Base-by-base conservation (phyloP, 2,797 vertebrate species). In the Vireo griseus region DNA sequence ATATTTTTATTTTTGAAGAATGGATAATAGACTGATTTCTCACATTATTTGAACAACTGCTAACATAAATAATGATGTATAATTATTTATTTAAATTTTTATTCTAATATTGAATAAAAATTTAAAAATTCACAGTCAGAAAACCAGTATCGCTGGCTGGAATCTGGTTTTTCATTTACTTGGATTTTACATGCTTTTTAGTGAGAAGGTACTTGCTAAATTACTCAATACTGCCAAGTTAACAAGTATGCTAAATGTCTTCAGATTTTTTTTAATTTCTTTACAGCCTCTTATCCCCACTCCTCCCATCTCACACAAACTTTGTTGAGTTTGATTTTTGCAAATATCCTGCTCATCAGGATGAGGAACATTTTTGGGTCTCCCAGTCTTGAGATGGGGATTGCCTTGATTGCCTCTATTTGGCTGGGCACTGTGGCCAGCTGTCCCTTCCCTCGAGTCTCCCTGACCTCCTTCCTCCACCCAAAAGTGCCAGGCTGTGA, bases 341-440 rank as follows among this genome's bases (percentile, higher is more conserved):
- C 40, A 91, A 82, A 73, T 51, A 39, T 9, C 5, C 26, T 75
- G 7, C 10, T 67, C 0, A 0, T 24, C 35, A 72, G 44, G 48
- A 59, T 13, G 6, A 40, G 11, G 19, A 72, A 17, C 0, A 0
- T 4, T 66, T 3, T 9, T 73, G 21, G 13, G 14, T 37, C 28
- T 94, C 44, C 6, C 13, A 47, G 35, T 67, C 57, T 35, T 35
- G 35, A 35, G 35, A 35, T 35, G 35, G 35, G 35, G 35, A 35
- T 35, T 35, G 35, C 35, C 35, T 14, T 69, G 22, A 28, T 18
- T 1, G 1, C 9, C 2, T 42, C 25, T n/a, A 0, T 11, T 16
- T 74, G 61, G 6, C 18, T 80, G 57, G 18, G 6, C 4, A 5
- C 13, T 47, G 42, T 19, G 39, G 39, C 33, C 31, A 28, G n/a